Evolutionary conservation across 2,113 vertebrate genomes (phyloP), one percentile per base, ranked within the genome.

Genomic region (Hepsetus odoe): DNA sequence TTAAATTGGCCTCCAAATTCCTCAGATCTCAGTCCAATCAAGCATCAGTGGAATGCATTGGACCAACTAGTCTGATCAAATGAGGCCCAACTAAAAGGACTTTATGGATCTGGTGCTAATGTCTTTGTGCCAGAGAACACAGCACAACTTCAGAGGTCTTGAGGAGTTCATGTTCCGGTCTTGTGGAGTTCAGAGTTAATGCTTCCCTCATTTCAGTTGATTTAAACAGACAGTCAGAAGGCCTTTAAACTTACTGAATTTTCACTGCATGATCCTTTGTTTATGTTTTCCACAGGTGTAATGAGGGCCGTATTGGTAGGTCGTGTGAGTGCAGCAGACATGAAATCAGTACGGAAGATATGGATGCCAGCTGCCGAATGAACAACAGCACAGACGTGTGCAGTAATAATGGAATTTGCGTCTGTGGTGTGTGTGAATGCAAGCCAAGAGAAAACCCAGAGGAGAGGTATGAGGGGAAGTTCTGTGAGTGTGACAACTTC

Each of bases 401-500:
- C 67, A 98, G 96, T 82, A 98, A 97, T 90, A 96, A 96, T 1
- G 98, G 98, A 0, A 97, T 98, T 67, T 99, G 98, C 40, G 93
- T 99, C 74, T 99, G 98, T 56, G 98, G 98, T 12, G 96, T 96
- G 8, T 99, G 98, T 0, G 95, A 98, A 4, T 99, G 98, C 82
- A 96, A 95, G 88, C 99, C 95, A 82, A 92, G 96, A 35, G 96
- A 96, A 2, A 98, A 96, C 61, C 93, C 94, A 1, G 92, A 94
- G 1, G 98, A 99, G 87, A 87, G 95, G 28, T 98, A 97, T 87
- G 97, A 94, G 4, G 96, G 98, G n/a, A 95, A 96, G 87, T 98
- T 92, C 82, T 99, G 98, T 26, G 95, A 99, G 85, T 99, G 98
- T 16, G 97, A 99, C 90, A 99, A 99, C 89, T 99, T 99, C 92